Evolutionary conservation across 2,113 vertebrate species (phyloP).

Genomic region (Aegypius monachus): DNA sequence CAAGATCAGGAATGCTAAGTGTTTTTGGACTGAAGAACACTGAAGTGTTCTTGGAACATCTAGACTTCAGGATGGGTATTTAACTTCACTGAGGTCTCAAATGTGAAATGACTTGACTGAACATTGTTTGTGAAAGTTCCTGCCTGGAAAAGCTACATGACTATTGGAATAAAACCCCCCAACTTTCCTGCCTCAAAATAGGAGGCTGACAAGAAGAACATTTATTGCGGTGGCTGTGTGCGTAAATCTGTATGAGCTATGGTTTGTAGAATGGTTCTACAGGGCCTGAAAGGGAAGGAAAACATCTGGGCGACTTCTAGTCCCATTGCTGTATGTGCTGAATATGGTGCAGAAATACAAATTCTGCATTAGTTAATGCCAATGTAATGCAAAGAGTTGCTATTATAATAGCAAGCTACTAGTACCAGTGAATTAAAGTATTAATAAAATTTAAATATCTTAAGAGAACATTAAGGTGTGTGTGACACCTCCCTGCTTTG

Average conservation of each 20-base stretch:
- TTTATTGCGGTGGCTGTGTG: background rate
- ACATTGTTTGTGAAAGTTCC: background rate
- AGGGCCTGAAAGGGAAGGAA: background rate
- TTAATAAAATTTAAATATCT: background rate
- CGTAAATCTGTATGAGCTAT: background rate
- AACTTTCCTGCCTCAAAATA: background rate
- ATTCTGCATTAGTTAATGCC: background rate
- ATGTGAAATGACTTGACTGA: background rate
- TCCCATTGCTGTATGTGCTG: background rate
- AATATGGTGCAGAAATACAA: background rate
- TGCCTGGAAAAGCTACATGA: background rate
- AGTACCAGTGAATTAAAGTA: background rate
- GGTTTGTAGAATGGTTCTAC: background rate
- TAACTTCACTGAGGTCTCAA: background rate
- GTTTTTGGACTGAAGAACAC: background rate
- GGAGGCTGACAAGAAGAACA: background rate
- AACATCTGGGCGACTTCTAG: background rate
- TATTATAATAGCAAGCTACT: background rate
- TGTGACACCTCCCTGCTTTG: background rate
- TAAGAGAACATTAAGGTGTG: background rate
- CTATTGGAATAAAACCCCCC: background rate
- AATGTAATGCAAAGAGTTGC: background rate
- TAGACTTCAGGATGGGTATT: background rate
- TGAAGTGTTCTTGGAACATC: background rate
- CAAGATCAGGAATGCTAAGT: background rate